Conservation (phyloP, 2,113 vertebrate genomes). For the Halichoerus grypus region DNA sequence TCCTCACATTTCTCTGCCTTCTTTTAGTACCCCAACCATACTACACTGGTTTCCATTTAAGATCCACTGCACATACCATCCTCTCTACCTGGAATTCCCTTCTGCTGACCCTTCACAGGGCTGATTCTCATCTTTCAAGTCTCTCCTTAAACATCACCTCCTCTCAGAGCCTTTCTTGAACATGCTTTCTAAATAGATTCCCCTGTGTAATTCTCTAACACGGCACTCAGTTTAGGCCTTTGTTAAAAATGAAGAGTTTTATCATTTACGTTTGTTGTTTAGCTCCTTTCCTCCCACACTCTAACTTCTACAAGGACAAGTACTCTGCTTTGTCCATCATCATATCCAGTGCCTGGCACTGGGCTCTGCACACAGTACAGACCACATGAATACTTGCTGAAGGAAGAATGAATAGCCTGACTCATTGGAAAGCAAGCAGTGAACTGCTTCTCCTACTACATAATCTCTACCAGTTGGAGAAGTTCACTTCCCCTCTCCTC, state of each 20-base stretch:
- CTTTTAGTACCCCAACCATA: background rate
- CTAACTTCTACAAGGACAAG: background rate
- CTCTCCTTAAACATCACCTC: background rate
- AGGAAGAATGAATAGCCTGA: background rate
- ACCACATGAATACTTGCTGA: background rate
- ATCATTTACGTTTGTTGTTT: background rate
- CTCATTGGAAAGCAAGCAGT: background rate
- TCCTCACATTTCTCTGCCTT: background rate
- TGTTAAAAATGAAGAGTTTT: background rate
- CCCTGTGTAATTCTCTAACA: background rate
- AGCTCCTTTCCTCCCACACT: background rate
- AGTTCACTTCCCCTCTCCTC: background rate
- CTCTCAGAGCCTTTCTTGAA: background rate
- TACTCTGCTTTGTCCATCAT: background rate
- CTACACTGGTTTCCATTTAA: background rate
- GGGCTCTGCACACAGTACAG: background rate
- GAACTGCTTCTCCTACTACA: background rate
- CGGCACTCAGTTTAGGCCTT: background rate
- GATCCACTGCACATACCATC: accelerated
- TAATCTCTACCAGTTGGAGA: background rate
- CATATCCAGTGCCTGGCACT: background rate
- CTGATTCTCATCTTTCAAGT: background rate
- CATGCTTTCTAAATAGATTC: background rate
- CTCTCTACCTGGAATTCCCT: background rate
- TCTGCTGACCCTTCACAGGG: background rate